Evolutionary conservation across 2,888 invertebrate species (phyloP).

Genomic region (Coleophora flavipennella): DNA sequence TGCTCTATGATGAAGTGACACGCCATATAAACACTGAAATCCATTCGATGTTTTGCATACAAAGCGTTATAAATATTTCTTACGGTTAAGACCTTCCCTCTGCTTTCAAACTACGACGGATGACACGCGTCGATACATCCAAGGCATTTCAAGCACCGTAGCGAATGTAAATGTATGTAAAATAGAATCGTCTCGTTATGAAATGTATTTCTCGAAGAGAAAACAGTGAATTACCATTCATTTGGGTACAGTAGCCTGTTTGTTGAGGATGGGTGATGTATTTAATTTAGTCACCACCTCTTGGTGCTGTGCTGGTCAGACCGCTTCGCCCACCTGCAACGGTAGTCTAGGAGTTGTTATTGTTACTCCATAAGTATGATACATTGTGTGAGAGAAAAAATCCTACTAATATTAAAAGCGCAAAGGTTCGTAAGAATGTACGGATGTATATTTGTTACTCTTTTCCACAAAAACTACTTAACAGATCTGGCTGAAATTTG

Average conservation of each 20-base stretch:
- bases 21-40: slow-evolving; percentile 40
- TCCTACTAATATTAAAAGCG: too few species aligned
- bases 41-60: slow-evolving; percentile 66
- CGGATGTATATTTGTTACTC: too few species aligned
- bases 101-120: slow-evolving; percentile 56
- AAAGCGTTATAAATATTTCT: slow-evolving; percentile 70
- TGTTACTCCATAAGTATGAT: neutral
- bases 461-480: too few species aligned
- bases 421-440: too few species aligned
- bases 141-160: slow-evolving; percentile 44
- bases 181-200: slow-evolving; percentile 45
- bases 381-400: neutral
- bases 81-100: slow-evolving; percentile 46
- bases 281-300: slow-evolving; percentile 6
- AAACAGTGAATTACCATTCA: slow-evolving; percentile 25
- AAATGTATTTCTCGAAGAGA: slow-evolving; percentile 28
- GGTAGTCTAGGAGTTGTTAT: too few species aligned
- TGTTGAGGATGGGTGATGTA: slow-evolving; percentile 11
- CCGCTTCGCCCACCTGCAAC: too few species aligned
- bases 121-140: slow-evolving; percentile 58
- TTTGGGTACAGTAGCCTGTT: slow-evolving; percentile 27
- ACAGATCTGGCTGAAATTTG: too few species aligned
- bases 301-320: neutral
- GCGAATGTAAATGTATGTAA: slow-evolving; percentile 60
- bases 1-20: slow-evolving; percentile 34